These are phyloP conservation scores for Plecotus auritus DNA, from an alignment of 2,113 vertebrate species.

Conservation along the genomic window DNA sequence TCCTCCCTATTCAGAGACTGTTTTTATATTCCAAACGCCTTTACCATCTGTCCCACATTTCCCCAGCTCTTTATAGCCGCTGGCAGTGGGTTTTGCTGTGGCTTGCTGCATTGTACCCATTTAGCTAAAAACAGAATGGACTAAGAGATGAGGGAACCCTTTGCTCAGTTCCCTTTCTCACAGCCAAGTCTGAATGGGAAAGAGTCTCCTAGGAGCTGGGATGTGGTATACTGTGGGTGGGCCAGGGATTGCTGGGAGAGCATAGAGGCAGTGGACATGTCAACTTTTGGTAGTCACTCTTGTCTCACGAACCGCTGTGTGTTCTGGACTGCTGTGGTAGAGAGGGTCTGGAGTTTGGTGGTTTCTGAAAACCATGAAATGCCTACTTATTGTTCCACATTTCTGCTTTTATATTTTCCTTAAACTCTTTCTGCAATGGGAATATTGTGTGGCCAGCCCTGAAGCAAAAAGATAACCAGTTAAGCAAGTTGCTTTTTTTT, in stretches of 20 bases:
- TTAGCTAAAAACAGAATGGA: background rate
- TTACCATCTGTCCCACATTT: background rate
- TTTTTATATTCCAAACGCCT: background rate
- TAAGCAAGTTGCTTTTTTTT: background rate
- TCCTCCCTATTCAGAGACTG: background rate
- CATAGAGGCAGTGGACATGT: background rate
- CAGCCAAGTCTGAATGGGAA: background rate
- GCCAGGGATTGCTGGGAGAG: background rate
- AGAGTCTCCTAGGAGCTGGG: background rate
- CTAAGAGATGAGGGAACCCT: background rate
- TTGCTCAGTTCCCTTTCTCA: background rate
- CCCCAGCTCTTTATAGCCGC: background rate
- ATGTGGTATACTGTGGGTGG: background rate
- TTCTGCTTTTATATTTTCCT: constrained; percentile 54
- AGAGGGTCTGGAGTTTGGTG: background rate
- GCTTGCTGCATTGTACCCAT: background rate
- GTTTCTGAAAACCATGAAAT: constrained; percentile 31
- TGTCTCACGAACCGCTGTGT: background rate
- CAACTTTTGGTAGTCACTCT: background rate
- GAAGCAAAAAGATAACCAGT: constrained; percentile 42
- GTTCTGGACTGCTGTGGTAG: background rate
- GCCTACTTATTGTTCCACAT: background rate
- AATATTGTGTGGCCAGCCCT: background rate
- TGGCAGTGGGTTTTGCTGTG: background rate
- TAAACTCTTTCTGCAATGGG: background rate